Percentiles rank a stretch among this genome's conserved stretches.
These are phyloP conservation scores for Masticophis lateralis DNA, from an alignment of 2,797 vertebrate genomes.

Conservation along the genomic window DNA sequence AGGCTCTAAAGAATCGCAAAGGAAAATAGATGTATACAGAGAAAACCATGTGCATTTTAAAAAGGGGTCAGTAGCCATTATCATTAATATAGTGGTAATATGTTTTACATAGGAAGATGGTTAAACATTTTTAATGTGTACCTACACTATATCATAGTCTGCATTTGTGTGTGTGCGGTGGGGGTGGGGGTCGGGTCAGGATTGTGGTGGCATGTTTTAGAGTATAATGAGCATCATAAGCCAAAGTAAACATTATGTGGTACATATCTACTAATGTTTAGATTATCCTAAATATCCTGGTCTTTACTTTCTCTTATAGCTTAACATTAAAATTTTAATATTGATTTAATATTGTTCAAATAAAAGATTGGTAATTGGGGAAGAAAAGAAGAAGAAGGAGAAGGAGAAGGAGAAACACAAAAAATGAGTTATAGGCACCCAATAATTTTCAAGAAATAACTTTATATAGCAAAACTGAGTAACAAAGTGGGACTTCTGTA, in stretches of 20 bases:
- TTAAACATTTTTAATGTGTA: neutral
- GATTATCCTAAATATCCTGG: neutral
- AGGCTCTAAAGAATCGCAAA: conserved; percentile 25
- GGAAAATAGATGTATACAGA: conserved; percentile 5
- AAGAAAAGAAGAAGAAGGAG: too few species aligned
- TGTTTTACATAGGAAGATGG: neutral
- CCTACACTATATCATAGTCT: neutral
- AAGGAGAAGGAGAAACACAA: neutral
- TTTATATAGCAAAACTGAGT: neutral
- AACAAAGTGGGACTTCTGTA: neutral
- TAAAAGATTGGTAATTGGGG: neutral
- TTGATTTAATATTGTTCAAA: neutral
- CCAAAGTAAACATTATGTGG: neutral
- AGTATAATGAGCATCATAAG: neutral
- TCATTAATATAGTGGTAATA: neutral
- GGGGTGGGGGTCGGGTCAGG: neutral
- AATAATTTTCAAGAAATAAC: neutral
- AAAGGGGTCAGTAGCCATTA: neutral
- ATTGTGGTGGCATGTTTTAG: neutral
- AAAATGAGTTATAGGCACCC: neutral
- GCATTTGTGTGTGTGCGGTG: neutral
- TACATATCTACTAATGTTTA: neutral
- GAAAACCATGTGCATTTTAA: neutral
- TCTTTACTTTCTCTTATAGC: neutral
- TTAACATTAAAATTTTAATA: neutral